Percentiles rank a stretch among this genome's conserved stretches.
phyloP scores from a whole-genome alignment of 2,888 invertebrate species.

The Apodemia mormo region DNA sequence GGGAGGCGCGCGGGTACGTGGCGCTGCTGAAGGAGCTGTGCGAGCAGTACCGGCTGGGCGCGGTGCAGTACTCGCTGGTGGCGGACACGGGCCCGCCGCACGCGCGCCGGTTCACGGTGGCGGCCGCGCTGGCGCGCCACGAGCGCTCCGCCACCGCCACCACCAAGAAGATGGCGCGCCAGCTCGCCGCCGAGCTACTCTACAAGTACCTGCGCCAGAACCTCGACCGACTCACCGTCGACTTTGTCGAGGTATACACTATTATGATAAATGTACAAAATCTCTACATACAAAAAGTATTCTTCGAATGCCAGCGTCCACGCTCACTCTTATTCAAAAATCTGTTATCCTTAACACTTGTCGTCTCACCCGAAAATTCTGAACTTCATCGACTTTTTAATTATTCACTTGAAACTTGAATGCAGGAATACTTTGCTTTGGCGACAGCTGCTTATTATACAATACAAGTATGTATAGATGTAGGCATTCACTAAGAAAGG shows the following conservation, averaged over 20 bases:
- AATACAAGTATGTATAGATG: no score
- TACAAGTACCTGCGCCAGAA: conserved; percentile 63
- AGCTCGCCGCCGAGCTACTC: conserved; percentile 78
- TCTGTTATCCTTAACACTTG: no score
- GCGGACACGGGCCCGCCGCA: conserved; percentile 86
- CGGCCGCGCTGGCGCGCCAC: conserved; percentile 78
- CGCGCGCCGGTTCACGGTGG: conserved; percentile 82
- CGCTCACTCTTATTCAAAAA: no score
- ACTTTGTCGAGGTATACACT: conserved; percentile 59
- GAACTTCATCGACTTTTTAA: no score
- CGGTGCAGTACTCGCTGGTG: conserved; percentile 77
- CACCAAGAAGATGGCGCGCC: conserved; percentile 85
- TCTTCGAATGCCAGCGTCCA: no score
- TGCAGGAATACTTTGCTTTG: no score
- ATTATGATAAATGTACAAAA: no score
- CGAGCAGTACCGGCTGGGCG: conserved; percentile 71
- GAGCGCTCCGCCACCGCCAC: conserved; percentile 77
- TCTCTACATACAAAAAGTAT: no score
- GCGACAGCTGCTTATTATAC: no score
- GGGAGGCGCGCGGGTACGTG: conserved; percentile 54
- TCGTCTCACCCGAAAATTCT: no score
- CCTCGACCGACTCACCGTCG: conserved; percentile 55
- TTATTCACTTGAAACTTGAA: no score
- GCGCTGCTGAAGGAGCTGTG: conserved; percentile 72
- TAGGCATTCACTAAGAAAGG: no score